Percentiles rank a stretch among this genome's conserved stretches.
Evolutionary conservation across 2,888 invertebrate genomes (phyloP).

Genomic region (Leucozona laternaria): DNA sequence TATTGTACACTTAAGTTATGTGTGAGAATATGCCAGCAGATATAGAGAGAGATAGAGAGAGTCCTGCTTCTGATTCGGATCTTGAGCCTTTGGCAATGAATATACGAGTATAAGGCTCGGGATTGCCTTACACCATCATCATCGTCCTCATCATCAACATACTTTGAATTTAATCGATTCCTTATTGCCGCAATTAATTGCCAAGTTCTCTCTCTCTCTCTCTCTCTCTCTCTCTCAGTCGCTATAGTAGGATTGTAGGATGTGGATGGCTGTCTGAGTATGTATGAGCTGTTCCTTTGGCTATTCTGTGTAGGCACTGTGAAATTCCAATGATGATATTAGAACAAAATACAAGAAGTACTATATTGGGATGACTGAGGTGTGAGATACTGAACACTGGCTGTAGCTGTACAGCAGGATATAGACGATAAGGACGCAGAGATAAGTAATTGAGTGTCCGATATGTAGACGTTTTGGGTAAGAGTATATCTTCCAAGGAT

Average conservation of each 20-base stretch:
- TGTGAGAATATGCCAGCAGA: constrained; percentile 23
- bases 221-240: neutral
- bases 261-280: neutral
- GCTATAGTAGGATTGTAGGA: no score
- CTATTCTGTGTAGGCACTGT: constrained; percentile 45
- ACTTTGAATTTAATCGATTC: constrained; percentile 73
- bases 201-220: constrained; percentile 40
- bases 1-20: constrained; percentile 61
- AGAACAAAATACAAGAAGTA: constrained; percentile 33
- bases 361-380: neutral
- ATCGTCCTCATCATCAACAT: constrained; percentile 57
- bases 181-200: constrained; percentile 74
- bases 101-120: constrained; percentile 14
- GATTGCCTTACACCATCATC: constrained; percentile 69
- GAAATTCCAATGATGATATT: constrained; percentile 64
- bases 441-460: constrained; percentile 71
- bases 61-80: constrained; percentile 16
- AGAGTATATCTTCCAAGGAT: constrained; percentile 45
- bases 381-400: constrained; percentile 18
- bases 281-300: constrained; percentile 51
- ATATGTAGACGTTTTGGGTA: constrained; percentile 37
- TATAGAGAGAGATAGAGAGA: neutral
- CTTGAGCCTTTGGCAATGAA: constrained; percentile 48
- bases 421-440: constrained; percentile 31
- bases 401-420: neutral